A percentile compares a stretch with the other conserved stretches of the same genome.
Conservation (phyloP, 2,888 invertebrate genomes). For the Macrosiphum euphorbiae region DNA sequence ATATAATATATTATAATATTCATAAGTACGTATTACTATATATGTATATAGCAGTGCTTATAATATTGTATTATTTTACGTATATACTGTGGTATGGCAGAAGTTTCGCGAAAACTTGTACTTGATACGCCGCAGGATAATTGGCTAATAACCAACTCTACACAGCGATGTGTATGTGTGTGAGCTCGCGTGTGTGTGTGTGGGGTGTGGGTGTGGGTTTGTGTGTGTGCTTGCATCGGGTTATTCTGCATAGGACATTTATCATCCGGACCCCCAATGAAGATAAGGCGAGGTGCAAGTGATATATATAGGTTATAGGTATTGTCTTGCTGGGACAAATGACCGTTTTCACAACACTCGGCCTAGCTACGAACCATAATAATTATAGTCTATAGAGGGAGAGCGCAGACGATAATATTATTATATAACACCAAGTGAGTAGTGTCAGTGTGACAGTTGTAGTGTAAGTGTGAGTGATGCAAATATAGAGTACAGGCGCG, state of each 20-base stretch:
- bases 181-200: neutral
- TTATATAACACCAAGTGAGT: neutral
- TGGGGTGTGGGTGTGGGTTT: neutral
- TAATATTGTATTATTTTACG: neutral
- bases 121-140: conserved; percentile 34
- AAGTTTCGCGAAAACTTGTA: conserved; percentile 37
- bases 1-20: neutral
- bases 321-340: conserved; percentile 30
- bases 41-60: neutral
- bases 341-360: conserved; percentile 29
- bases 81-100: neutral
- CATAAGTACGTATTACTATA: neutral
- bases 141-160: conserved; percentile 35
- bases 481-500: no score
- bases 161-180: neutral
- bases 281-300: conserved; percentile 2
- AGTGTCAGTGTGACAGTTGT: neutral
- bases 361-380: neutral
- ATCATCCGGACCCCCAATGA: neutral
- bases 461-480: neutral
- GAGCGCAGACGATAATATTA: neutral
- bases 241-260: conserved; percentile 22
- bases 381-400: neutral
- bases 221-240: neutral
- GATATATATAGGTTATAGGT: neutral